phyloP scores from a whole-genome alignment of 1,140 invertebrate species.

The Chelonus insularis region DNA sequence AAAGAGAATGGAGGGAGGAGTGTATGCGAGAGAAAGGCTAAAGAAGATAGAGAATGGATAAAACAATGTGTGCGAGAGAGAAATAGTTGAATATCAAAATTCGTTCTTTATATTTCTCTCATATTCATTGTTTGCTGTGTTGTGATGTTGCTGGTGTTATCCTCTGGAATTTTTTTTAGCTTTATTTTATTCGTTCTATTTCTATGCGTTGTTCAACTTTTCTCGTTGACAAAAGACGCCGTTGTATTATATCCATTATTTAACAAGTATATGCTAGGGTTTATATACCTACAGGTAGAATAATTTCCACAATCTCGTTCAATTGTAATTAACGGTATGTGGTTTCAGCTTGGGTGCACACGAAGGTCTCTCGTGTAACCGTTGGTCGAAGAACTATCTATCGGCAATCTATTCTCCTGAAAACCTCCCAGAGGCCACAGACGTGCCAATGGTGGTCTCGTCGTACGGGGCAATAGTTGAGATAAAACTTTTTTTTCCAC shows the following conservation, averaged over 20 bases:
- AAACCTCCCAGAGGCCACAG: conserved; percentile 12
- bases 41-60: neutral
- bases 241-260: too few species aligned
- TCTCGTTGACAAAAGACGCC: too few species aligned
- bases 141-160: neutral
- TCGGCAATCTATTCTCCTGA: conserved; percentile 2
- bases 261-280: too few species aligned
- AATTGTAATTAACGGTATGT: conserved; percentile 6
- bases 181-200: neutral
- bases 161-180: neutral
- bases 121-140: neutral
- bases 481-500: conserved; percentile 13
- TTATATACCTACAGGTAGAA: too few species aligned
- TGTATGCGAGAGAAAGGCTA: neutral
- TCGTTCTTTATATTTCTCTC: neutral
- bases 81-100: conserved; percentile 2
- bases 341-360: neutral
- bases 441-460: conserved; percentile 13
- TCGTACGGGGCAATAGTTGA: neutral
- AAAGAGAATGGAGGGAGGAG: neutral
- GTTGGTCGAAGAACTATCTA: neutral
- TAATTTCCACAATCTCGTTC: conserved; percentile 1
- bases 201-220: too few species aligned
- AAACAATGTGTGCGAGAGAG: neutral
- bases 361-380: neutral